Conservation (phyloP, 2,113 vertebrate species). For the Clupea harengus region DNA sequence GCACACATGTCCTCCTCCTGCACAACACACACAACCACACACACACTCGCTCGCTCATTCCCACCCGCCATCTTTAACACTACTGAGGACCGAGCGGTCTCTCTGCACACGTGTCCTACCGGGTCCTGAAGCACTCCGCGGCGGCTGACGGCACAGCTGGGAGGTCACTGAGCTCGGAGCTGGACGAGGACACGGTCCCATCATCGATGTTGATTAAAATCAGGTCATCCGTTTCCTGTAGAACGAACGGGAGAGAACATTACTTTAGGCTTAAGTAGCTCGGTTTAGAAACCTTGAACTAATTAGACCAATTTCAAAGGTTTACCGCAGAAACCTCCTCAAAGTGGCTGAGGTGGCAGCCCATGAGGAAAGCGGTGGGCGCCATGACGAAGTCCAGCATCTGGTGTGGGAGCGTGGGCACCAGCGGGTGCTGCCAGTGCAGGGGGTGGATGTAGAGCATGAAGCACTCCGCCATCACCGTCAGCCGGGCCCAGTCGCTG, state of each 20-base stretch:
- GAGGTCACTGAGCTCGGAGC: conserved; percentile 60
- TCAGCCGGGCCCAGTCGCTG: conserved; percentile 84
- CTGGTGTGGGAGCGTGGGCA: conserved; percentile 82
- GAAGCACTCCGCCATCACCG: conserved; percentile 83
- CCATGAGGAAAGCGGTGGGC: conserved; percentile 95
- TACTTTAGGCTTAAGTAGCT: background rate
- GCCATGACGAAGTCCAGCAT: conserved; percentile 98
- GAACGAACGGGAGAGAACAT: background rate
- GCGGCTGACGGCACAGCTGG: conserved; percentile 79
- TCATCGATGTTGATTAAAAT: conserved; percentile 86
- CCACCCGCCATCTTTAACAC: background rate
- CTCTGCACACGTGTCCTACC: conserved; percentile 58
- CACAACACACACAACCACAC: too few relatives aligned
- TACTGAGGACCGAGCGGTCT: background rate
- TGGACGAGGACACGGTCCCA: conserved; percentile 74
- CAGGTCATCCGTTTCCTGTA: conserved; percentile 85
- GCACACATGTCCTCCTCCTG: too few relatives aligned
- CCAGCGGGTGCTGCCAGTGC: conserved; percentile 90
- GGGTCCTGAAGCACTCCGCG: conserved; percentile 77
- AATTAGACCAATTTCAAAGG: background rate
- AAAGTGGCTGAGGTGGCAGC: conserved; percentile 84
- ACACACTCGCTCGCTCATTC: background rate
- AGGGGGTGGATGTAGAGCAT: conserved; percentile 82
- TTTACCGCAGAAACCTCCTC: conserved; percentile 81
- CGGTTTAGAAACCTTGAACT: background rate